Conservation (phyloP, 2,113 vertebrate genomes). For the Globicephala melas region DNA sequence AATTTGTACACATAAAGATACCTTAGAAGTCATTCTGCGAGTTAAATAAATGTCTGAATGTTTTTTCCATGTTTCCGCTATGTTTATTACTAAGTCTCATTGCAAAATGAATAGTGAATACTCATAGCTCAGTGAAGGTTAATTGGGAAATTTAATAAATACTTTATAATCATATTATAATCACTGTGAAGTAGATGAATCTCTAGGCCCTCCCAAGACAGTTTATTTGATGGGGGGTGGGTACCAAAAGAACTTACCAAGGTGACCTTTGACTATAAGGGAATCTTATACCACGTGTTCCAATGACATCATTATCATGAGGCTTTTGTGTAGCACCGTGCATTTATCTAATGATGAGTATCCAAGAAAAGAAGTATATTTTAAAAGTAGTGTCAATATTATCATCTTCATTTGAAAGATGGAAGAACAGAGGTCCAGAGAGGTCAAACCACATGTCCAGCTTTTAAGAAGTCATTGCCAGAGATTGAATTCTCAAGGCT, state of each 20-base stretch:
- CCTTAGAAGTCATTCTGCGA: not conserved
- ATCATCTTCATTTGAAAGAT: conserved; percentile 60
- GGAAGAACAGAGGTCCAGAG: conserved; percentile 35
- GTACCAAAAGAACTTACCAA: not conserved
- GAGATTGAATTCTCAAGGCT: conserved; percentile 60
- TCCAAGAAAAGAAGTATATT: conserved; percentile 26
- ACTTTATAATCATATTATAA: not conserved
- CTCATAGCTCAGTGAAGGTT: not conserved
- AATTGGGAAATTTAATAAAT: conserved; percentile 26
- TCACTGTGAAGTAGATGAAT: not conserved
- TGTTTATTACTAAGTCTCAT: conserved; percentile 23
- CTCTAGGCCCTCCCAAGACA: not conserved
- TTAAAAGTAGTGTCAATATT: conserved; percentile 39
- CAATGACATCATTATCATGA: conserved; percentile 24
- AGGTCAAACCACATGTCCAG: conserved; percentile 40
- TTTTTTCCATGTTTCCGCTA: not conserved
- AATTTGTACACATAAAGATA: not conserved
- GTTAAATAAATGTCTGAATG: conserved; percentile 39
- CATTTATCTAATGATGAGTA: conserved; percentile 13
- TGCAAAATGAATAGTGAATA: not conserved
- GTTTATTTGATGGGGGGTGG: not conserved
- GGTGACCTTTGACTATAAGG: not conserved
- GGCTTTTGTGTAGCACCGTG: not conserved
- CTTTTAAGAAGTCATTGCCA: conserved; percentile 36
- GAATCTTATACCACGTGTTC: not conserved